Conservation (phyloP, 2,888 invertebrate species). For the Lepeophtheirus nordmannii region DNA sequence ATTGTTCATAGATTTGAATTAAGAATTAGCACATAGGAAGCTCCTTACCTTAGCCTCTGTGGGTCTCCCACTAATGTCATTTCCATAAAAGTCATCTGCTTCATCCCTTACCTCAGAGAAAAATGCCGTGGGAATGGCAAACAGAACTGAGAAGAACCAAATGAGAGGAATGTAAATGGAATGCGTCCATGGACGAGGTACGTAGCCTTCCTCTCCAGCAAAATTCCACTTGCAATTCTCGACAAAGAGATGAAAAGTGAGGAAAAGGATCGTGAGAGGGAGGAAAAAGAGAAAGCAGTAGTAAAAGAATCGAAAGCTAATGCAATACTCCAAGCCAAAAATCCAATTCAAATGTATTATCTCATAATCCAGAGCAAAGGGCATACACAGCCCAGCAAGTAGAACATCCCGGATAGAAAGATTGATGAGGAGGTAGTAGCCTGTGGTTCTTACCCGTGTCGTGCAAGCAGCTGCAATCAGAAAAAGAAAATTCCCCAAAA, state of each 20-base stretch:
- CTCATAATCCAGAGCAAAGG: constrained; percentile 24
- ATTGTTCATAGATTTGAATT: background rate
- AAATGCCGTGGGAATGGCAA: constrained; percentile 23
- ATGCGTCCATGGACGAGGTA: constrained; percentile 23
- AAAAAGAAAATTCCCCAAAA: constrained; percentile 24
- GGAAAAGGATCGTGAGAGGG: constrained; percentile 23
- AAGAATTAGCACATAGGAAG: background rate
- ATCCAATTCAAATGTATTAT: constrained; percentile 17
- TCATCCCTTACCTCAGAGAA: constrained; percentile 5
- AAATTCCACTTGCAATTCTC: constrained; percentile 26
- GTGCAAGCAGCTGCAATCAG: constrained; percentile 21
- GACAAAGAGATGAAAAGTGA: constrained; percentile 22
- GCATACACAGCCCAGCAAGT: constrained; percentile 21
- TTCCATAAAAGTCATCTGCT: constrained; percentile 22
- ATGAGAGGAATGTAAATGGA: constrained; percentile 24
- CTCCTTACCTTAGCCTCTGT: constrained; percentile 17
- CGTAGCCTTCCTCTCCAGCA: constrained; percentile 19
- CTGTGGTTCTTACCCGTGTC: constrained; percentile 18
- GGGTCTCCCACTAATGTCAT: constrained; percentile 19
- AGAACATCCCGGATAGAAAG: constrained; percentile 22
- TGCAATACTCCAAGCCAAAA: constrained; percentile 19
- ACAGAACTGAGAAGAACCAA: constrained; percentile 23
- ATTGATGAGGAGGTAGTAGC: constrained; percentile 24
- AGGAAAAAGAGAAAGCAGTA: constrained; percentile 25
- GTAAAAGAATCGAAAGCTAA: constrained; percentile 22